Percentiles rank a stretch among this genome's conserved stretches.
These are phyloP conservation scores for Amphiura filiformis DNA, from an alignment of 35 echinoderm and acorn worm genomes.

Conservation along the genomic window DNA sequence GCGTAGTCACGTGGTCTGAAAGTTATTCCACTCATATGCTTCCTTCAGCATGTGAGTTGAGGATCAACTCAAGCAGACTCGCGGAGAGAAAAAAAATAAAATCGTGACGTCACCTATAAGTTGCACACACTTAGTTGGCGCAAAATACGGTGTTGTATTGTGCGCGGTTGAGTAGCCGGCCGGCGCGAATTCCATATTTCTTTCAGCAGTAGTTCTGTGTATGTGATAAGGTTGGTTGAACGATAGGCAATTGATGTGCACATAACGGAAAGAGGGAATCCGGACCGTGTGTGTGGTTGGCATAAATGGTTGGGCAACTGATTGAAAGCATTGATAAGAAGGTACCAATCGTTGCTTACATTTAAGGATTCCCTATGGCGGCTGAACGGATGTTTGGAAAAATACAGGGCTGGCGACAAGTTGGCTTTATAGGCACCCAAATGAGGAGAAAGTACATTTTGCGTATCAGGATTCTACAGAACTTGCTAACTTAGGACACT, in stretches of 20 bases:
- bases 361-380: neutral
- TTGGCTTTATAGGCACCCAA: neutral
- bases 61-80: neutral
- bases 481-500: constrained; percentile 2
- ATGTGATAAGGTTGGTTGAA: neutral
- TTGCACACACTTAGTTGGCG: neutral
- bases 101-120: neutral
- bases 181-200: neutral
- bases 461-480: constrained; percentile 29
- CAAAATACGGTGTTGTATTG: constrained; percentile 5
- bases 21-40: constrained; percentile 7
- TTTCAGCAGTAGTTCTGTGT: neutral
- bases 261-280: neutral
- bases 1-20: neutral
- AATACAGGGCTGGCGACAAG: neutral
- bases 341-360: neutral
- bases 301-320: neutral
- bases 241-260: neutral
- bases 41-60: neutral
- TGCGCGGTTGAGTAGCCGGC: constrained; percentile 21
- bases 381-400: neutral
- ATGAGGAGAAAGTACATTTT: constrained; percentile 34
- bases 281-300: neutral
- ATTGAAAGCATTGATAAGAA: neutral
- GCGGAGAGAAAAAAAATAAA: neutral